Percentiles rank a stretch among this genome's conserved stretches.
Conservation (phyloP, 2,797 vertebrate species). For the Spizella passerina region DNA sequence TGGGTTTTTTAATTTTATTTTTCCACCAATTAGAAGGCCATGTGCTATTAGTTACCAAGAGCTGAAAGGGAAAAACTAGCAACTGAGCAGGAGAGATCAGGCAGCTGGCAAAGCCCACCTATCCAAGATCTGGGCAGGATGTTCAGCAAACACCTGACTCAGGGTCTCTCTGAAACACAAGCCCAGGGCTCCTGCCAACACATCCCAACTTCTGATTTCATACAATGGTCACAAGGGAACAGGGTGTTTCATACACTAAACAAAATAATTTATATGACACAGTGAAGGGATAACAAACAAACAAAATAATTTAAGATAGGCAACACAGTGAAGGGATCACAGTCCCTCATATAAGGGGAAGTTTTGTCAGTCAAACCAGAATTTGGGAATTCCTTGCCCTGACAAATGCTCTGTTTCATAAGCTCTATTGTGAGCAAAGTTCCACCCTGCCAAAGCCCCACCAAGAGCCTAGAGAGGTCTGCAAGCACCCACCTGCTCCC, state of each 20-base stretch:
- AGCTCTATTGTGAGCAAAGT: neutral
- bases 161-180: neutral
- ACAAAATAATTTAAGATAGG: accelerated
- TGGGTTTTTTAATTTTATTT: neutral
- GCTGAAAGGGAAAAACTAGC: neutral
- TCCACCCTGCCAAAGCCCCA: neutral
- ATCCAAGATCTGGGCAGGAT: neutral
- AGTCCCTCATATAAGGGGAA: accelerated
- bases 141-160: neutral
- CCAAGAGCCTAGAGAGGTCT: neutral
- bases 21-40: neutral
- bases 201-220: neutral
- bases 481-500: neutral
- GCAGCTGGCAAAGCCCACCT: neutral
- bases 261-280: accelerated
- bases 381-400: neutral
- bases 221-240: neutral
- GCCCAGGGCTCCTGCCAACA: neutral
- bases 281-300: neutral
- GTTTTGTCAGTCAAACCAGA: neutral
- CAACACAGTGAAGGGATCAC: neutral
- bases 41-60: neutral
- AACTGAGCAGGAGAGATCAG: neutral
- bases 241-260: neutral
- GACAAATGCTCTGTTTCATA: neutral